These are phyloP conservation scores for Calonectris borealis DNA, from an alignment of 2,113 vertebrate species.

Conservation along the genomic window DNA sequence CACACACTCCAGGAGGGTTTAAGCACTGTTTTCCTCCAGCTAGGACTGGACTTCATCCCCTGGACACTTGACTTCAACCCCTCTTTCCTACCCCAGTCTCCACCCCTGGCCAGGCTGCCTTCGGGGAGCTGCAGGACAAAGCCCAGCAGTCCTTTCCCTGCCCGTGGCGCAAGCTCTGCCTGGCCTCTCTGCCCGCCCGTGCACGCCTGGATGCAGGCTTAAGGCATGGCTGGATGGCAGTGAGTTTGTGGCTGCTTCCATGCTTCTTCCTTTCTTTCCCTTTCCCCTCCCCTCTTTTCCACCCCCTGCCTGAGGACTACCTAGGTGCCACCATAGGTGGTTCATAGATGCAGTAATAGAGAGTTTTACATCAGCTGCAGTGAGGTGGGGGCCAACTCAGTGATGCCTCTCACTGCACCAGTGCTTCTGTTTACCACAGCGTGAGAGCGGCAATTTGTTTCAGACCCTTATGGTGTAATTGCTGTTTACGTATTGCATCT, in stretches of 20 bases:
- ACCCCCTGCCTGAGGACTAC: background rate
- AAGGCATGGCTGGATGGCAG: background rate
- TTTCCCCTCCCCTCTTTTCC: background rate
- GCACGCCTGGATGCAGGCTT: background rate
- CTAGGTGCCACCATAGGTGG: background rate
- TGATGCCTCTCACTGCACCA: background rate
- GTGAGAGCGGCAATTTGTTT: background rate
- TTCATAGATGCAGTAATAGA: background rate
- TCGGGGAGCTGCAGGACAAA: background rate
- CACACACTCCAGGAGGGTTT: background rate
- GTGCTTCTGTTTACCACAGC: background rate
- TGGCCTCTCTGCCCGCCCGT: background rate
- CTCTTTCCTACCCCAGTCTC: background rate
- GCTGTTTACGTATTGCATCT: background rate
- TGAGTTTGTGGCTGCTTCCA: background rate
- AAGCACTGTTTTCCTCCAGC: background rate
- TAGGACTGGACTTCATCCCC: background rate
- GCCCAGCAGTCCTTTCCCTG: background rate
- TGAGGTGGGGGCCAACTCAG: background rate
- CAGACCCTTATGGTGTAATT: background rate
- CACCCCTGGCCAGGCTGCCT: background rate
- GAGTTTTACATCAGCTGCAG: background rate
- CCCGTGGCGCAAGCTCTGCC: background rate
- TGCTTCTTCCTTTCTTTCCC: background rate
- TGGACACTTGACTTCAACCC: background rate